Evolutionary conservation across 92 coral and sea anemone genomes (phyloP), one percentile per base, ranked within the genome.

Genomic region (Chrysogorgia sp.): DNA sequence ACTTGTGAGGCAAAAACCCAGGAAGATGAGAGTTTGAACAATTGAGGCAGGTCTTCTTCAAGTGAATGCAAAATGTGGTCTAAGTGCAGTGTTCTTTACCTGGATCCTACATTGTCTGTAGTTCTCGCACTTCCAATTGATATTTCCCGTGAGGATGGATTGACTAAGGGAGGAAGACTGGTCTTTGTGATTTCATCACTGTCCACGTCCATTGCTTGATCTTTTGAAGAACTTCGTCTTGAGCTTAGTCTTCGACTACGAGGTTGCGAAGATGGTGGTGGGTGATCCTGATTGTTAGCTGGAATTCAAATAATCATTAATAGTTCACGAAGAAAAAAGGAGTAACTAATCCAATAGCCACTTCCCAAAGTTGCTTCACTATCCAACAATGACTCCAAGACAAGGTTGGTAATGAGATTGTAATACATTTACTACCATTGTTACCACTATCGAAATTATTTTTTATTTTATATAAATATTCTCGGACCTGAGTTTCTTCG

Each of bases 401-500:
- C n/a, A n/a, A n/a, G n/a, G n/a, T n/a, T n/a, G n/a, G n/a, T n/a
- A n/a, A n/a, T n/a, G n/a, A n/a, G n/a, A n/a, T n/a, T n/a, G n/a
- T n/a, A n/a, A n/a, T n/a, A n/a, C n/a, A n/a, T n/a, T n/a, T n/a
- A n/a, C n/a, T n/a, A n/a, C n/a, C n/a, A n/a, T n/a, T n/a, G n/a
- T n/a, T n/a, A n/a, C n/a, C n/a, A n/a, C n/a, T n/a, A 24, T 32
- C 32, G 10, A 67, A 12, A 10, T 67, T 7, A 40, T 22, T 22
- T 14, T 21, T 8, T 10, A 8, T n/a, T 29, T 22, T 19, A 30
- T 9, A 21, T 14, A 24, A 40, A 10, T 21, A 60, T 23, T 24
- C 31, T 28, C 87, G 82, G 82, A 87, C 93, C 83, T 64, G 82
- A 66, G 41, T 23, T 72, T 81, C 91, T 76, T 50, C 88, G 79